Evolutionary conservation across 2,797 vertebrate genomes (phyloP).

Genomic region (Coranthus polyacanthus): DNA sequence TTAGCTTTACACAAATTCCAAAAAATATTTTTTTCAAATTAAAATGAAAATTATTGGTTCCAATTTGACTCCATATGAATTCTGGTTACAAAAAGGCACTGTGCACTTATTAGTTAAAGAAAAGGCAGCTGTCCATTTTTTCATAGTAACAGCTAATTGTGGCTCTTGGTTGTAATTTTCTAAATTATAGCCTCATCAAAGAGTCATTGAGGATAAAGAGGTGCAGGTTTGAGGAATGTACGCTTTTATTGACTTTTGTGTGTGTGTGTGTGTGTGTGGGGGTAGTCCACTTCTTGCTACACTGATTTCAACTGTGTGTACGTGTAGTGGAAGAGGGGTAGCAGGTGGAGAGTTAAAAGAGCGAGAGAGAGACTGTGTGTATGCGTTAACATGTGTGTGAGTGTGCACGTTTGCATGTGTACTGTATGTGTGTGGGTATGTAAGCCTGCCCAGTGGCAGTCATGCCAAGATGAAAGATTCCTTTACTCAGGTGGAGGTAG

Average conservation of each 20-base stretch:
- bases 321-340: conserved; percentile 30
- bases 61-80: too few relatives aligned
- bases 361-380: conserved; percentile 19
- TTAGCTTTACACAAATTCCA: too few relatives aligned
- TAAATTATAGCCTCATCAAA: conserved; percentile 22
- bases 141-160: conserved; percentile 3
- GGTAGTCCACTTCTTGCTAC: conserved; percentile 15
- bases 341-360: conserved; percentile 59
- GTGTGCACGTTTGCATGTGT: neutral
- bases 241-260: conserved; percentile 12
- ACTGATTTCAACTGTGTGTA: conserved; percentile 8
- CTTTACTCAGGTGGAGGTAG: conserved; percentile 61
- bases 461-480: conserved; percentile 64
- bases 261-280: conserved; percentile 10
- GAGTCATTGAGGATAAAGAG: conserved; percentile 26
- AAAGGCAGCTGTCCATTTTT: conserved; percentile 5
- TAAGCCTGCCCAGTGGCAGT: conserved; percentile 60
- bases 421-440: conserved; percentile 34
- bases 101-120: neutral
- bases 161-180: conserved; percentile 7
- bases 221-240: conserved; percentile 4
- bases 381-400: too few relatives aligned
- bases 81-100: conserved; percentile 6
- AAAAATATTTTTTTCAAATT: too few relatives aligned
- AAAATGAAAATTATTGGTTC: too few relatives aligned